Base-by-base conservation (phyloP, 2,797 vertebrate species). In the Acipenser ruthenus region DNA sequence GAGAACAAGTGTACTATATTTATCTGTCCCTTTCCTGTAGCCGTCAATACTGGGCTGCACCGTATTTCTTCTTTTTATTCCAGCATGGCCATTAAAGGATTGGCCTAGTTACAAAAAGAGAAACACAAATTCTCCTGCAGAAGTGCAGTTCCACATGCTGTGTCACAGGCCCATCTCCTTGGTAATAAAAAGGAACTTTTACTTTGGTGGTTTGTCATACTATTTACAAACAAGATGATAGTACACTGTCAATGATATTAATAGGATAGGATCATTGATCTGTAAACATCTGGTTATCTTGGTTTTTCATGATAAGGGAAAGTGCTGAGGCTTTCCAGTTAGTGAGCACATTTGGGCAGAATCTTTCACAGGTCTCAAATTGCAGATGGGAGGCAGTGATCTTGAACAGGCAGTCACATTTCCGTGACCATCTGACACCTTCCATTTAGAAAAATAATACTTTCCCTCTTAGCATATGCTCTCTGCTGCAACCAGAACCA, bases 401-500 rank as follows among this genome's bases (percentile, higher is more conserved):
- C 97, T 99, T 92, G 95, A 98, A 99, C 96, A 98, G 93, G 96
- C 93, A 96, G 95, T 95, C 97, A 97, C 95, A 96, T 94, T 95
- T 94, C 94, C 90, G 93, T 99, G 96, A 99, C 97, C 94, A 96
- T 98, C 96, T 98, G 97, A 99, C 97, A 99, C 96, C 96, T 99
- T 99, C 95, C 95, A 99, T 99, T 99, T 98, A 99, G 97, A 97
- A 98, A 98, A 98, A 99, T 98, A 97, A 99, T 98, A 98, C 97
- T 98, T 97, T 96, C 94, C 95, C 95, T 97, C 94, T 95, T 94
- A 97, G 95, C 94, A 97, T 97, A 97, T 91, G 87, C 87, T 97
- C 94, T 91, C 93, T 94, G 93, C 93, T 94, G 92, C 93, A 96
- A 91, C 93, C 93, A 92, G 93, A 89, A 91, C 91, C 90, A 92